Conservation (phyloP, 2,888 invertebrate genomes). For the Amphipyra tragopoginis region DNA sequence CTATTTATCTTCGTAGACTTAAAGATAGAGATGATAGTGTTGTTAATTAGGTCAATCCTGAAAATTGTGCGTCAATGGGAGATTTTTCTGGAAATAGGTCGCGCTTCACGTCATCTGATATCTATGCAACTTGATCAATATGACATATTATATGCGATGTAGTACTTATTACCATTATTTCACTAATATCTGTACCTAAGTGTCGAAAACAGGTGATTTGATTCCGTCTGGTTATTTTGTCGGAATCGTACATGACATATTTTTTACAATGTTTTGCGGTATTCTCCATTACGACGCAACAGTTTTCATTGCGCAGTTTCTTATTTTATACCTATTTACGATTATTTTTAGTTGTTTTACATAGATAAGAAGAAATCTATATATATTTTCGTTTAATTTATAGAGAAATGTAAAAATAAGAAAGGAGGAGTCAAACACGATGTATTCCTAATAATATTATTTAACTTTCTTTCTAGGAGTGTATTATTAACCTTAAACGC, state of each 20-base stretch:
- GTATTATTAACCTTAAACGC: not conserved
- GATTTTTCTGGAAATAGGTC: constrained; percentile 79
- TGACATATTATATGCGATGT: constrained; percentile 14
- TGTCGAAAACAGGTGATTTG: not conserved
- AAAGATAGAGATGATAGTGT: constrained; percentile 2
- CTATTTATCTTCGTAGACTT: constrained; percentile 1
- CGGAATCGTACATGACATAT: constrained; percentile 16
- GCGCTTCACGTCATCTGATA: constrained; percentile 66
- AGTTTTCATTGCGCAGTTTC: constrained; percentile 51
- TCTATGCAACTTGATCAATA: constrained; percentile 54
- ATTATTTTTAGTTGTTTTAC: not conserved
- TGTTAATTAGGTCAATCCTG: constrained; percentile 61
- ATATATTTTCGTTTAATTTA: too few species aligned
- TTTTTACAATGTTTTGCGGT: constrained; percentile 39
- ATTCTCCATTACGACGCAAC: constrained; percentile 46
- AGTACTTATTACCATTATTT: not conserved
- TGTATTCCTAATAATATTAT: not conserved
- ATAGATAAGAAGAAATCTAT: too few species aligned
- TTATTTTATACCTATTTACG: constrained; percentile 12
- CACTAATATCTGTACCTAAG: not conserved
- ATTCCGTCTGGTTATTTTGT: constrained; percentile 2
- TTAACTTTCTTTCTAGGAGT: not conserved
- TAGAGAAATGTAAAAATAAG: too few species aligned
- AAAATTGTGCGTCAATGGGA: constrained; percentile 58
- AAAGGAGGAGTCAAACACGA: not conserved